A percentile compares a stretch with the other conserved stretches of the same genome.
These are phyloP conservation scores for Arvicanthis niloticus DNA, from an alignment of 2,113 vertebrate genomes.

Conservation along the genomic window DNA sequence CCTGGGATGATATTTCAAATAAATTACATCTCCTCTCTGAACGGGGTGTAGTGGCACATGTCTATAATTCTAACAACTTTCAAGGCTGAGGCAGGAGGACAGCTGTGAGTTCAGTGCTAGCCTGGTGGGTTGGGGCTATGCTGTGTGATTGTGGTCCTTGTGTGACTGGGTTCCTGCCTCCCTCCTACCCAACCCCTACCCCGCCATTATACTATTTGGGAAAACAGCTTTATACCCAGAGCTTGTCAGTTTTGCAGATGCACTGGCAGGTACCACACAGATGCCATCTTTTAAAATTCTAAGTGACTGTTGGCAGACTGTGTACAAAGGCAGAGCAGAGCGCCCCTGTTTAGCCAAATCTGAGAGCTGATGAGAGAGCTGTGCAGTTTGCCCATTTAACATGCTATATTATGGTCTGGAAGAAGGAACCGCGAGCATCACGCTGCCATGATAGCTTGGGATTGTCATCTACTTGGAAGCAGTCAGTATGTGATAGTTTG, in stretches of 20 bases:
- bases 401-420: not conserved
- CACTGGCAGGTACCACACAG: not conserved
- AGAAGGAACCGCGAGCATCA: not conserved
- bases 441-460: not conserved
- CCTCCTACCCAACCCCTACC: too few relatives aligned
- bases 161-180: not conserved
- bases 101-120: not conserved
- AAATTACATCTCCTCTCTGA: not conserved
- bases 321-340: not conserved
- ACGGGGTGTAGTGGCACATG: too few relatives aligned
- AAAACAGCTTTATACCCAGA: slow-evolving; percentile 30
- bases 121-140: not conserved
- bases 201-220: not conserved
- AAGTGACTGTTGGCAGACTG: not conserved
- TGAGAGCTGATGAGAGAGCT: not conserved
- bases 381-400: not conserved
- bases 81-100: not conserved
- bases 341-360: not conserved
- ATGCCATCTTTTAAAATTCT: not conserved
- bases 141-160: not conserved
- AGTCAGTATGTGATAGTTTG: not conserved
- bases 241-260: not conserved
- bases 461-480: not conserved
- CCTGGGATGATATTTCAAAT: not conserved
- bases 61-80: not conserved